These are phyloP conservation scores for Cromileptes altivelis DNA, from an alignment of 2,113 vertebrate genomes.

Conservation along the genomic window DNA sequence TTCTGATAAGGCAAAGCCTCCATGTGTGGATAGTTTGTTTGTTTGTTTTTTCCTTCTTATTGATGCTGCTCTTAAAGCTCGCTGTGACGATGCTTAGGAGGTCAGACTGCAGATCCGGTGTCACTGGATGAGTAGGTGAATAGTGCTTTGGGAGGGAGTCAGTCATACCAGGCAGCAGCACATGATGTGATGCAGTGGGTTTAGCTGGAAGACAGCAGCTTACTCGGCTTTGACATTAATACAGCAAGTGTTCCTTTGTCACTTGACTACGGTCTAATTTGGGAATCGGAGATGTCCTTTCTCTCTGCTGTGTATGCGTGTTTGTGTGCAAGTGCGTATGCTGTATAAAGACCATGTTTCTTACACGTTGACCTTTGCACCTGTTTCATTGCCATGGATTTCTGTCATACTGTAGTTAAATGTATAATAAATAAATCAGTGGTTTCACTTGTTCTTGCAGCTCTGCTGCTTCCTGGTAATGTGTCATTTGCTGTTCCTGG, in stretches of 20 bases:
- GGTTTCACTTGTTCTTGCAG: conserved; percentile 3
- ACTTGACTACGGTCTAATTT: conserved; percentile 84
- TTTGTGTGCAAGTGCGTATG: conserved; percentile 19
- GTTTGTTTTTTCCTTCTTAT: conserved; percentile 22
- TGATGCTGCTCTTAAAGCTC: conserved; percentile 48
- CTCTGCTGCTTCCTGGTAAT: not conserved
- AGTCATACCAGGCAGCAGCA: conserved; percentile 64
- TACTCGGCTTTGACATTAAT: conserved; percentile 70
- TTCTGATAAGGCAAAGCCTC: conserved; percentile 41
- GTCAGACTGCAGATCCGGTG: conserved; percentile 78
- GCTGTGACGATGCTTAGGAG: conserved; percentile 72
- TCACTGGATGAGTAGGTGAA: conserved; percentile 55
- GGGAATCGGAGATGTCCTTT: conserved; percentile 71
- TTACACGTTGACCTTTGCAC: conserved; percentile 52
- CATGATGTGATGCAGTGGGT: conserved; percentile 70
- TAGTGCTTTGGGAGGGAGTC: conserved; percentile 15
- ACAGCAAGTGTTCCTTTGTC: conserved; percentile 74
- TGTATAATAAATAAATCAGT: conserved; percentile 27
- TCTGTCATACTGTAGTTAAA: conserved; percentile 30
- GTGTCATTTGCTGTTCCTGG: not conserved
- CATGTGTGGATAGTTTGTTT: conserved; percentile 3
- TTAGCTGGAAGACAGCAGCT: conserved; percentile 63
- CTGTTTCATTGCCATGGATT: conserved; percentile 41
- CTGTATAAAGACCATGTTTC: conserved; percentile 38
- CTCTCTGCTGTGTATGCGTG: conserved; percentile 41